Evolutionary conservation across 2,888 invertebrate genomes (phyloP), one percentile per base, ranked within the genome.

Genomic region (Sepioteuthis lessoniana): DNA sequence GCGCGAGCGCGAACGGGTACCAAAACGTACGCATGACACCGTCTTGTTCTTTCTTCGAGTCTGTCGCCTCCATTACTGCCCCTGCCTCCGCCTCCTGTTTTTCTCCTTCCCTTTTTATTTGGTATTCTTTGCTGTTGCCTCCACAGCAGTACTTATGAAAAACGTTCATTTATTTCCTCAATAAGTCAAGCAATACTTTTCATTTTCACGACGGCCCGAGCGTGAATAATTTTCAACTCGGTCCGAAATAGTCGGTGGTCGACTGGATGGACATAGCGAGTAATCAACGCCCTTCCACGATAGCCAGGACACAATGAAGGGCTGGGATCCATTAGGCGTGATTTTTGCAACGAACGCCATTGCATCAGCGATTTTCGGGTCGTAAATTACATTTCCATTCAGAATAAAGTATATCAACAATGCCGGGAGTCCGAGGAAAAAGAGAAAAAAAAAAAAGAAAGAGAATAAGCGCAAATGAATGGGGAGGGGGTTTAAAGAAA

Each of bases 341-440:
- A 76, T 76, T 76, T 76, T 76, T 76, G 76, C 76, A 76, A n/a
- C 76, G 16, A 16, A n/a, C 8, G 19, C 76, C 55, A 55, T 25
- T 25, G 55, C 55, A 55, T 55, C 55, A 55, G 7, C 25, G 55
- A 55, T 19, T 76, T 76, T 76, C 76, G 16, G n/a, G 19, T n/a
- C 76, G 76, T 13, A 76, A 76, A 76, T 76, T n/a, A n/a, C n/a
- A 76, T 76, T 76, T 76, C 35, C n/a, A 76, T 35, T 76, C 76
- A 35, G n/a, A 76, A 76, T 76, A 76, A n/a, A 76, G n/a, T n/a
- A 76, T n/a, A 76, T 76, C 76, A 76, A 76, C 76, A 76, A 76
- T 76, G 76, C 76, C 76, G 16, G n/a, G n/a, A 76, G n/a, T n/a
- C 10, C 13, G n/a, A 28, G n/a, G n/a, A 76, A 10, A 55, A 21